Conservation (phyloP, 2,113 vertebrate species). For the Brachyistius frenatus region DNA sequence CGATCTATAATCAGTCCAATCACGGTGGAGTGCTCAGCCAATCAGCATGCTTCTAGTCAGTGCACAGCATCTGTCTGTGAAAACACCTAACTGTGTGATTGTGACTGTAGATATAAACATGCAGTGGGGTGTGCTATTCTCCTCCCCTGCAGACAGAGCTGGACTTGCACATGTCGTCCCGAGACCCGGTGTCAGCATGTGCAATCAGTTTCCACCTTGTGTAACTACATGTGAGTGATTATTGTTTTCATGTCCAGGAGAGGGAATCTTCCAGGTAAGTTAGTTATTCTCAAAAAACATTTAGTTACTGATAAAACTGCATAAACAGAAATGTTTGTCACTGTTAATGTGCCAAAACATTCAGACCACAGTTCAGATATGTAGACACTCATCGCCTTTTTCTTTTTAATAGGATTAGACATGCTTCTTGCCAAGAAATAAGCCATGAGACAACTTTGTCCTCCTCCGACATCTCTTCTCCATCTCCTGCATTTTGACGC, state of each 20-base stretch:
- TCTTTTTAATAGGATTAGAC: slow-evolving; percentile 22
- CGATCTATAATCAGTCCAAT: slow-evolving; percentile 43
- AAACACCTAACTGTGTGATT: slow-evolving; percentile 11
- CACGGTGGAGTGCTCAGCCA: slow-evolving; percentile 47
- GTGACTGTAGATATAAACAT: slow-evolving; percentile 32
- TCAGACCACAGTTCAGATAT: background rate
- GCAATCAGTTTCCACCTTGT: background rate
- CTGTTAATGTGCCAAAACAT: background rate
- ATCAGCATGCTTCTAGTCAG: slow-evolving; percentile 28
- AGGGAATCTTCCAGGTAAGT: too few relatives aligned
- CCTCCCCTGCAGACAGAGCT: slow-evolving; percentile 12
- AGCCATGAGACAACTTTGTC: background rate
- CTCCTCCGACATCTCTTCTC: background rate
- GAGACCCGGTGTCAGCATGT: background rate
- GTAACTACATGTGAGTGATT: background rate
- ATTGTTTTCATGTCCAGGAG: background rate
- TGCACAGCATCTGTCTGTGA: slow-evolving; percentile 16
- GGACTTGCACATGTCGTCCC: background rate
- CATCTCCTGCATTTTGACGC: background rate
- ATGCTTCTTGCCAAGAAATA: slow-evolving; percentile 15
- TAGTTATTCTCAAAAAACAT: background rate
- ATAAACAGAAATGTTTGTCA: too few relatives aligned
- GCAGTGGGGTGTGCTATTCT: slow-evolving; percentile 15
- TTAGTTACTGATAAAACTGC: background rate
- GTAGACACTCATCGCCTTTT: background rate